Conservation (phyloP, 2,113 vertebrate species). For the Saguinus imperator region DNA sequence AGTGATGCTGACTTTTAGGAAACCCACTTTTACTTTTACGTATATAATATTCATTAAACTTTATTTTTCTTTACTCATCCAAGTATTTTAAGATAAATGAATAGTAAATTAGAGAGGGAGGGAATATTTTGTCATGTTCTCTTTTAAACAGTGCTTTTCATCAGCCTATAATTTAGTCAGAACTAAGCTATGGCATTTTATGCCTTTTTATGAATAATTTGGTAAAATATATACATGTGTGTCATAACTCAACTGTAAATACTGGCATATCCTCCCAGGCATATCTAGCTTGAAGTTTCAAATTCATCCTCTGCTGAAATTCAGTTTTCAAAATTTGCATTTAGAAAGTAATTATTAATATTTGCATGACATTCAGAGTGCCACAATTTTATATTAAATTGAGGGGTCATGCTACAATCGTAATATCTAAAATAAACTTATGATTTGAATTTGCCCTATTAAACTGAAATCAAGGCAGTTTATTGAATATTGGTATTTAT, state of each 20-base stretch:
- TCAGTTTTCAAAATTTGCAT: slow-evolving; percentile 23
- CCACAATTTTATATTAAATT: neutral
- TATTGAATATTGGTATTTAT: slow-evolving; percentile 16
- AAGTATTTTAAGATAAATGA: neutral
- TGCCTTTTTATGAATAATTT: neutral
- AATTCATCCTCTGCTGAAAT: neutral
- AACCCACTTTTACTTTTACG: neutral
- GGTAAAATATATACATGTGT: neutral
- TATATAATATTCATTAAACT: slow-evolving; percentile 15
- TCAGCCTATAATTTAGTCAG: neutral
- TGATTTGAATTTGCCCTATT: neutral
- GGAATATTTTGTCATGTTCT: neutral
- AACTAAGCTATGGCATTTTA: neutral
- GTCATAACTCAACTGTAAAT: slow-evolving; percentile 14
- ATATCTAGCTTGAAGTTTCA: slow-evolving; percentile 3
- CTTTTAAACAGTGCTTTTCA: neutral
- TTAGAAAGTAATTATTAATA: neutral
- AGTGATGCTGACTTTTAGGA: neutral
- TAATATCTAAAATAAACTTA: slow-evolving; percentile 42
- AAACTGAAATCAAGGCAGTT: slow-evolving; percentile 24
- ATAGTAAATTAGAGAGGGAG: neutral
- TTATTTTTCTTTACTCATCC: neutral
- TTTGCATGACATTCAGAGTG: neutral
- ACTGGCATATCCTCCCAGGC: neutral
- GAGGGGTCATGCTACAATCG: neutral